Evolutionary conservation across 2,888 invertebrate genomes (phyloP), one percentile per base, ranked within the genome.

Genomic region (Macrophya annulata): DNA sequence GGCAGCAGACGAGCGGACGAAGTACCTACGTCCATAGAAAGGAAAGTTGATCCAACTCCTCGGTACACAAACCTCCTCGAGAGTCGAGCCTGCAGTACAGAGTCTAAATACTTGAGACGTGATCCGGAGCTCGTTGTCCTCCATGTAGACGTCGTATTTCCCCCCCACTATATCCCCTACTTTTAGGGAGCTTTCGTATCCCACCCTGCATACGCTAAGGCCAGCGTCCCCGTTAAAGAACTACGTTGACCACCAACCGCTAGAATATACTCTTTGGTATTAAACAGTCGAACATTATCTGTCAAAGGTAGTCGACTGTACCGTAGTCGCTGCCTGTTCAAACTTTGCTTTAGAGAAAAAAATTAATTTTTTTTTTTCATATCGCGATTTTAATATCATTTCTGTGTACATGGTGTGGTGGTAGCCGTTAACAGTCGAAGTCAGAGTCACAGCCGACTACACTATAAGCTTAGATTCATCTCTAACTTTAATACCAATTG

Each of bases 131-230:
- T 43, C 40, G 81, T 81, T 37, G 81, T 81, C 81, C 81, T 81
- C 81, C 59, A 81, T 25, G 81, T 55, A 77, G 40, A 72, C 37
- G 43, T 72, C 55, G 51, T 31, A 37, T 55, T 68, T 55, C 59
- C 81, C 76, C 76, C 79, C 81, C 62, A 43, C 62, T 62, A 9
- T 81, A 40, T n/a, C 81, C 77, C 81, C 81, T 87, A 89, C 89
- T 90, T 91, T 91, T 90, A 89, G 90, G 89, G 90, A 89, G 89
- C 90, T 90, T 89, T 87, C 87, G 87, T 87, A 87, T 88, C 89
- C 90, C 90, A 89, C 90, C 90, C 90, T 90, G 83, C 25, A 25
- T 25, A 31, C 68, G 65, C 15, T 65, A 68, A 83, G 71, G 83
- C 40, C 83, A 62, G 65, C 87, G 88, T 88, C 88, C 88, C 88